Evolutionary conservation across 2,113 vertebrate species (phyloP), one percentile per base, ranked within the genome.

Genomic region (Triplophysa siluroides): DNA sequence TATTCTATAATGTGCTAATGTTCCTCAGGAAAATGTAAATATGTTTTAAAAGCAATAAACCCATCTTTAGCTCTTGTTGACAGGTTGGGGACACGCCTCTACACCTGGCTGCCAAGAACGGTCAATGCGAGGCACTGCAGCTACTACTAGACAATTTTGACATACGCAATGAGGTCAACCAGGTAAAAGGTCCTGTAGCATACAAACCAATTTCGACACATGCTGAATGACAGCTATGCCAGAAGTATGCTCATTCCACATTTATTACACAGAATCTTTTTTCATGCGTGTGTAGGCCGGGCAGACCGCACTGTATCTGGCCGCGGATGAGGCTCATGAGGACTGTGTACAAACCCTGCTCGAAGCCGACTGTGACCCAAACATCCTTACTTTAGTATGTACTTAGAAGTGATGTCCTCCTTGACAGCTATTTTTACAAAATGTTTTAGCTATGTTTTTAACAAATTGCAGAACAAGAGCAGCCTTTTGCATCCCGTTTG

Each of bases 71-170:
- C 18, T 33, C 84, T 72, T 84, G 65, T 78, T 85, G 81, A 67
- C 38, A 97, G 96, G 92, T 92, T 12, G 95, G 95, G 77, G 95
- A 96, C 86, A 94, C 95, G 1, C 94, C 97, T 65, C 85, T 98
- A 77, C 95, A 96, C 85, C 92, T 96, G 69, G 94, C 95, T 84
- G 94, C 94, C 38, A 94, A 84, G 87, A 93, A 94, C 23, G 94
- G 95, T 69, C 95, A 96, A 79, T 80, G 81, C 18, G 84, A 91
- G 12, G 90, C 78, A 0, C 64, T 96, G 69, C 86, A 91, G 64
- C 87, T 92, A 83, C 91, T 99, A 33, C 90, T 97, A 60, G 69
- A 88, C 41, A 89, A 90, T 19, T 94, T 93, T 90, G 88, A 93
- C 79, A 91, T 91, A 78, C 88, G 93, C 73, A 89, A 97, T 86